Evolutionary conservation across 2,113 vertebrate species (phyloP).

Genomic region (Fulmarus glacialis): DNA sequence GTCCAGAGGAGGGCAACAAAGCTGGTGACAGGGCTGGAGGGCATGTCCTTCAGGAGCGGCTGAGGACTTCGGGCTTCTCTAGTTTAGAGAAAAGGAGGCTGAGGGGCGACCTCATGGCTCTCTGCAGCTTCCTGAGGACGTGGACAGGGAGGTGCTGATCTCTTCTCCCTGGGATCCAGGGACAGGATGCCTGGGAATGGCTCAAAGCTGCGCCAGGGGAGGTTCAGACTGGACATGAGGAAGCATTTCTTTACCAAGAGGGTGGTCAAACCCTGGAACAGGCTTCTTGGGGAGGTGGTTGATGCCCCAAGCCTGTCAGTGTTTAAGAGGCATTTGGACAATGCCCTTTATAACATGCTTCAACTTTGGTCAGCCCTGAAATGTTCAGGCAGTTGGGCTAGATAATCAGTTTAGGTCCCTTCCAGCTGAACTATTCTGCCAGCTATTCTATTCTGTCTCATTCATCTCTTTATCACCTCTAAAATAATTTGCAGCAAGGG

Average conservation of each 20-base stretch:
- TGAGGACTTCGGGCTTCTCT: neutral
- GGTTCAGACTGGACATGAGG: neutral
- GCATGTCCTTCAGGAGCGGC: neutral
- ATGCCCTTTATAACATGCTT: neutral
- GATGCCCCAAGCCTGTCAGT: neutral
- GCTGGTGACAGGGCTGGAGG: neutral
- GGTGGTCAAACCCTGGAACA: neutral
- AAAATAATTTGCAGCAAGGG: neutral
- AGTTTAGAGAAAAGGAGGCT: neutral
- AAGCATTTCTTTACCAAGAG: neutral
- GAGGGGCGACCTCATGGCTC: neutral
- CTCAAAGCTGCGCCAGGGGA: rapidly evolving
- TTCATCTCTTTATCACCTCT: neutral
- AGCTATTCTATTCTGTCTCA: neutral
- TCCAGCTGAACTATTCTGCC: neutral
- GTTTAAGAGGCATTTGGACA: neutral
- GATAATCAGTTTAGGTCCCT: neutral
- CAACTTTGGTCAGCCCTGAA: neutral
- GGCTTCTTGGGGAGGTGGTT: neutral
- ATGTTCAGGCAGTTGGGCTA: neutral
- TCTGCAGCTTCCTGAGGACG: neutral
- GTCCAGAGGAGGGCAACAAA: neutral
- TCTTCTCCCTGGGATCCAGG: neutral
- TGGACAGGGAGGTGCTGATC: neutral
- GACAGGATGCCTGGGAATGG: neutral